These are phyloP conservation scores for Drosophila quinaria DNA, from an alignment of 2,888 invertebrate species.

Conservation along the genomic window DNA sequence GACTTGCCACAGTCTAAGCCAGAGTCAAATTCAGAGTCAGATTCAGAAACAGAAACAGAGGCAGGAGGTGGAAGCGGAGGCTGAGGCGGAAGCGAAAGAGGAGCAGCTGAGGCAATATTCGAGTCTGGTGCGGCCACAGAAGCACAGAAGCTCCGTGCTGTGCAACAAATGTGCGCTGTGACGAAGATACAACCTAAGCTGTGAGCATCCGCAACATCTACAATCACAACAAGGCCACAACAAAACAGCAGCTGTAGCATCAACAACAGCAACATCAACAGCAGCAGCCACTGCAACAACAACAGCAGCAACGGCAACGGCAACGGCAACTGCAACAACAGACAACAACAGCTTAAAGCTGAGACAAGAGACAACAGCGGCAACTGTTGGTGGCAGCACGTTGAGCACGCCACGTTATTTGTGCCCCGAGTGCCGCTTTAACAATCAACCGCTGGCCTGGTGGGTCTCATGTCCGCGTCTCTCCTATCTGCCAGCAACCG, in stretches of 20 bases:
- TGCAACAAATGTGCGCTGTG: slow-evolving; percentile 85
- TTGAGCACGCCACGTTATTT: slow-evolving; percentile 77
- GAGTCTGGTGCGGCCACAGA: slow-evolving; percentile 58
- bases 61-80: slow-evolving; percentile 24
- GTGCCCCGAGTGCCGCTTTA: slow-evolving; percentile 83
- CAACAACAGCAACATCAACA: slow-evolving; percentile 13
- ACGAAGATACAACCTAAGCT: slow-evolving; percentile 84
- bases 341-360: not conserved
- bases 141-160: slow-evolving; percentile 76
- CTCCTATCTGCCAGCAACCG: slow-evolving; percentile 75
- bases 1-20: slow-evolving; percentile 21
- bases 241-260: slow-evolving; percentile 14
- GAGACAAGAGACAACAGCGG: not conserved
- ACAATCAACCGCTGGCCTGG: slow-evolving; percentile 85
- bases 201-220: slow-evolving; percentile 76
- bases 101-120: slow-evolving; percentile 64
- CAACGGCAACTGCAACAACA: not conserved
- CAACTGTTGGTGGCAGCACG: slow-evolving; percentile 27
- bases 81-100: slow-evolving; percentile 28
- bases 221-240: slow-evolving; percentile 18
- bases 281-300: not conserved
- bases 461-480: slow-evolving; percentile 85
- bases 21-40: slow-evolving; percentile 6
- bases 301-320: slow-evolving; percentile 6
- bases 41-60: slow-evolving; percentile 33